Evolutionary conservation across 2,113 vertebrate species (phyloP).

Genomic region (Mus pahari): DNA sequence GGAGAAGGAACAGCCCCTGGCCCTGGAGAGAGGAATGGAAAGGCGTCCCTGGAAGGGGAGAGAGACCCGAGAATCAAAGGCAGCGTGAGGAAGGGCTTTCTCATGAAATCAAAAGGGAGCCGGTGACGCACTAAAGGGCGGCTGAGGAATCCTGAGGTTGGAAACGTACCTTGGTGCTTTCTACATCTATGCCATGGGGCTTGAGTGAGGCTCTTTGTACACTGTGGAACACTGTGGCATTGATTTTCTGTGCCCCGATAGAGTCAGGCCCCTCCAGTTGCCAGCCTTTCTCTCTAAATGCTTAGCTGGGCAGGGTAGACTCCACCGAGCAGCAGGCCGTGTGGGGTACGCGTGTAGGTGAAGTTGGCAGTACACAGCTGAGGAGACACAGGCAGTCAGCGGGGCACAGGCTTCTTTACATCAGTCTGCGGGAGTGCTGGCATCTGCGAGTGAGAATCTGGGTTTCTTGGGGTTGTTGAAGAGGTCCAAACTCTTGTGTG

Average conservation of each 20-base stretch:
- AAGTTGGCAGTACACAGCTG: background rate
- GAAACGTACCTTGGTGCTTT: conserved; percentile 35
- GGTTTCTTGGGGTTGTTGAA: background rate
- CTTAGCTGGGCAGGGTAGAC: background rate
- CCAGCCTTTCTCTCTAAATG: background rate
- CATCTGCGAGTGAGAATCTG: background rate
- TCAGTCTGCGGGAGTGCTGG: background rate
- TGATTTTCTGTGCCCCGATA: background rate
- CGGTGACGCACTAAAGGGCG: conserved; percentile 13
- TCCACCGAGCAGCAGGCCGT: background rate
- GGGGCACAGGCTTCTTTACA: background rate
- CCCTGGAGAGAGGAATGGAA: background rate
- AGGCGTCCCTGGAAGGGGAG: background rate
- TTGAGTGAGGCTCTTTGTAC: conserved; percentile 61
- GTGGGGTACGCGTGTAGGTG: background rate
- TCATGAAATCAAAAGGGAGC: background rate
- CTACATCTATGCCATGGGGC: background rate
- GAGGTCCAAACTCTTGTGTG: background rate
- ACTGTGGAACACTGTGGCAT: conserved; percentile 52
- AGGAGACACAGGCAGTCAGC: background rate
- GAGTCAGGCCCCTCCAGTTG: background rate
- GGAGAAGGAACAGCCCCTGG: background rate
- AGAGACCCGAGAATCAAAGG: background rate
- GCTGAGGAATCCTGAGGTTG: conserved; percentile 73
- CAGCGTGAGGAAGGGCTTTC: background rate